phyloP scores from a whole-genome alignment of 2,888 invertebrate genomes.

The Sphaerophoria taeniata region DNA sequence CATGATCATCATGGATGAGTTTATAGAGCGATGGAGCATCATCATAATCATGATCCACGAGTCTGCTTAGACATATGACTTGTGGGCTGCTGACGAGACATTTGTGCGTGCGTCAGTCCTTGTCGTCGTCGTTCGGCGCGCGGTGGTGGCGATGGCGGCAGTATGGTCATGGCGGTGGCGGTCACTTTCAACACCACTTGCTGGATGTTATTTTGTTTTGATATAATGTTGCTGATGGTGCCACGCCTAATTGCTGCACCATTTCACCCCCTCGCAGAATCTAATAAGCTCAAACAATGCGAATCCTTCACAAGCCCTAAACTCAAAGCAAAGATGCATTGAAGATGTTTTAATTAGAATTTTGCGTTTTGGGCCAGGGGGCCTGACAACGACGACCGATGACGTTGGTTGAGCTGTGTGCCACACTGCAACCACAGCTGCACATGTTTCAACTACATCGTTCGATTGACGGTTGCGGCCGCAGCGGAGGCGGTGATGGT shows the following conservation, averaged over 20 bases:
- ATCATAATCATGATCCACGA: conserved; percentile 26
- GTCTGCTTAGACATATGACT: conserved; percentile 42
- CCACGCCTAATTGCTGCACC: conserved; percentile 66
- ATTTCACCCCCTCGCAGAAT: conserved; percentile 50
- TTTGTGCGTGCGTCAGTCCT: background rate
- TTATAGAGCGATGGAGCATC: background rate
- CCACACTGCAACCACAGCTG: conserved; percentile 50
- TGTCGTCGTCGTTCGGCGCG: conserved; percentile 19
- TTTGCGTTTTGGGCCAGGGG: conserved; percentile 40
- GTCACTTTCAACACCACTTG: conserved; percentile 73
- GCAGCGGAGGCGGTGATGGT: conserved; percentile 23
- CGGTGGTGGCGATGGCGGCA: conserved; percentile 42
- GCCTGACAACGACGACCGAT: conserved; percentile 9
- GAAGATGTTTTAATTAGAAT: conserved; percentile 72
- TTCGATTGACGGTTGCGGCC: background rate
- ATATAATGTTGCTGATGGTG: conserved; percentile 59
- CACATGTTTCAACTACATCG: conserved; percentile 41
- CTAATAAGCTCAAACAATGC: conserved; percentile 67
- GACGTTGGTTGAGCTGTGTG: conserved; percentile 19
- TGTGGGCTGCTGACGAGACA: conserved; percentile 38
- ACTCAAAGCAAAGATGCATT: conserved; percentile 56
- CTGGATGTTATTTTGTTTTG: conserved; percentile 44
- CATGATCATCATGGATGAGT: background rate
- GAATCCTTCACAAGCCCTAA: conserved; percentile 56
- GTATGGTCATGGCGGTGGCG: conserved; percentile 41